Conservation (phyloP, 2,888 invertebrate species). For the Drosophila imparisetae region DNA sequence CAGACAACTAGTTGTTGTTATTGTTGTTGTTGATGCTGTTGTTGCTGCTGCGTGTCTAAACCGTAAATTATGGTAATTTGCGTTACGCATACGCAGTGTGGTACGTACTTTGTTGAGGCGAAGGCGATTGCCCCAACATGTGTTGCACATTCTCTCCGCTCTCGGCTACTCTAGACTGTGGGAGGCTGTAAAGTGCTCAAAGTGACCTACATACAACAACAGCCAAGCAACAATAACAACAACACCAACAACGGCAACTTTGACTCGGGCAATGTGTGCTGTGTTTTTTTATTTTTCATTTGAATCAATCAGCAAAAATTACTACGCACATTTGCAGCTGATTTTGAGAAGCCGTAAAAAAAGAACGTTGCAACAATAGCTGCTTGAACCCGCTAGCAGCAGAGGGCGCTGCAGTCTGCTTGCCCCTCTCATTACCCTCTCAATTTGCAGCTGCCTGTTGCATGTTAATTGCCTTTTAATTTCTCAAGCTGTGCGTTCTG, state of each 20-base stretch:
- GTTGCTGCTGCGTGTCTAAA: conserved; percentile 46
- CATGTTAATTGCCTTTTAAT: conserved; percentile 80
- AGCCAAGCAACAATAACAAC: conserved; percentile 16
- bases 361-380: conserved; percentile 16
- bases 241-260: conserved; percentile 34
- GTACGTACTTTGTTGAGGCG: conserved; percentile 43
- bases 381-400: conserved; percentile 55
- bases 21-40: not conserved
- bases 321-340: conserved; percentile 75
- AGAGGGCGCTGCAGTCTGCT: conserved; percentile 44
- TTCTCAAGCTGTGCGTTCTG: conserved; percentile 60
- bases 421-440: not conserved
- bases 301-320: conserved; percentile 75
- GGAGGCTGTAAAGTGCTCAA: conserved; percentile 70
- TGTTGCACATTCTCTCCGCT: conserved; percentile 46
- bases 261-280: conserved; percentile 41
- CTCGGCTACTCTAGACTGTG: conserved; percentile 48
- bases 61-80: conserved; percentile 74
- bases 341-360: conserved; percentile 64
- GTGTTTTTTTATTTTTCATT: conserved; percentile 45
- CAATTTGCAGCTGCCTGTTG: conserved; percentile 62
- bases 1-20: conserved; percentile 15
- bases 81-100: conserved; percentile 78
- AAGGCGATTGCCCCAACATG: conserved; percentile 35
- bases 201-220: conserved; percentile 68